phyloP scores from a whole-genome alignment of 2,797 vertebrate genomes.

The Rhinatrema bivittatum region DNA sequence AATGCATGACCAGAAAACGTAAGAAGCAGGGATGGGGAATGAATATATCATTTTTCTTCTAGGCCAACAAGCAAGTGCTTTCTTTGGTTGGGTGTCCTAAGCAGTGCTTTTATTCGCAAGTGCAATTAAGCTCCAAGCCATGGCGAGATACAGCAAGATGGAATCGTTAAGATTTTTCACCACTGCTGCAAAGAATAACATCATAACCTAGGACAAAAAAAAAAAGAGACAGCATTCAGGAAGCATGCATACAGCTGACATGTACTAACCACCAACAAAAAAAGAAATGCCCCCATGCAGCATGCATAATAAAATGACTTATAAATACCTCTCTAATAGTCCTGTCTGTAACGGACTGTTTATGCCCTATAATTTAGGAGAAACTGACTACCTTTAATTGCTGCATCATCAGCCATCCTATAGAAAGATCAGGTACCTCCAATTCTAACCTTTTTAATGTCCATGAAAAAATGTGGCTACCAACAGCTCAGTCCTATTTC shows the following conservation, averaged over 20 bases:
- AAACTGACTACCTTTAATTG: constrained; percentile 18
- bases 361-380: constrained; percentile 5
- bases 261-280: background rate
- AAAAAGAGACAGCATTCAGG: background rate
- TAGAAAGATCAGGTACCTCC: constrained; percentile 13
- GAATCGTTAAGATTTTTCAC: constrained; percentile 20
- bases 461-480: constrained; percentile 18
- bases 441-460: constrained; percentile 12
- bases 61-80: constrained; percentile 2
- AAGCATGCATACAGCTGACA: background rate
- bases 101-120: constrained; percentile 7
- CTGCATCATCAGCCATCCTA: background rate
- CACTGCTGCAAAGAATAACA: background rate
- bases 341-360: background rate
- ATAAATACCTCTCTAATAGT: background rate
- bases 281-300: background rate
- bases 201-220: too few species aligned
- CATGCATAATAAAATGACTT: background rate
- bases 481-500: constrained; percentile 1
- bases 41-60: background rate
- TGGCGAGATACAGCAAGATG: constrained; percentile 13
- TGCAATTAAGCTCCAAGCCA: constrained; percentile 17
- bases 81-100: constrained; percentile 6
- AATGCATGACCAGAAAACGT: background rate
- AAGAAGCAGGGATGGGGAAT: constrained; percentile 16